Evolutionary conservation across 2,888 invertebrate species (phyloP).

Genomic region (Dynastes maya): DNA sequence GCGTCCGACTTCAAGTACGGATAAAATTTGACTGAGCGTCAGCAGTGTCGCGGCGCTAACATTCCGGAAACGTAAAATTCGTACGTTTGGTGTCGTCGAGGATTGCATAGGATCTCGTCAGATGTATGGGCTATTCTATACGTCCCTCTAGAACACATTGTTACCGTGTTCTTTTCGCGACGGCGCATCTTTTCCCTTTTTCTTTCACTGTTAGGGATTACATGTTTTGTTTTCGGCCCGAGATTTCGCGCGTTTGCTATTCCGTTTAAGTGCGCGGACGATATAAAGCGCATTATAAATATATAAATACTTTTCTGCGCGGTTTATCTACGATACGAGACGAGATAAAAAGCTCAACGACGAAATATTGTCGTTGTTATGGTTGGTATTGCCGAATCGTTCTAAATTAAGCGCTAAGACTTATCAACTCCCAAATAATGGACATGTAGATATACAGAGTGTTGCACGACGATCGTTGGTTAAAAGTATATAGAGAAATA

Average conservation of each 20-base stretch:
- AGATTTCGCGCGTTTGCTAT: slow-evolving; percentile 5
- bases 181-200: neutral
- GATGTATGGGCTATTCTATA: neutral
- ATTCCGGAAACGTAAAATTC: slow-evolving; percentile 41
- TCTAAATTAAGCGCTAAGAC: neutral
- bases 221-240: slow-evolving; percentile 3
- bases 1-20: slow-evolving; percentile 40
- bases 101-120: slow-evolving; percentile 13
- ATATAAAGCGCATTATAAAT: slow-evolving; percentile 8
- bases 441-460: too few relatives aligned
- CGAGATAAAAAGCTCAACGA: slow-evolving; percentile 12
- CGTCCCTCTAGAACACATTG: slow-evolving; percentile 20
- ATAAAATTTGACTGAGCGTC: slow-evolving; percentile 48
- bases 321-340: neutral
- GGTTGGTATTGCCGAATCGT: neutral
- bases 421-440: too few relatives aligned
- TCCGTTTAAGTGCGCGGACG: neutral
- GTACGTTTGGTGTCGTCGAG: slow-evolving; percentile 1
- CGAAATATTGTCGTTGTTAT: neutral
- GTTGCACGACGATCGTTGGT: too few relatives aligned
- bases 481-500: too few relatives aligned
- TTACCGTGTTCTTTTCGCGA: slow-evolving; percentile 10
- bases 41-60: slow-evolving; percentile 44
- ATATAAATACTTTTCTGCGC: neutral
- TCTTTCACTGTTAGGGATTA: neutral